A percentile compares a stretch with the other conserved stretches of the same genome.
Conservation (phyloP, 2,888 invertebrate genomes). For the Hyposoter didymator region DNA sequence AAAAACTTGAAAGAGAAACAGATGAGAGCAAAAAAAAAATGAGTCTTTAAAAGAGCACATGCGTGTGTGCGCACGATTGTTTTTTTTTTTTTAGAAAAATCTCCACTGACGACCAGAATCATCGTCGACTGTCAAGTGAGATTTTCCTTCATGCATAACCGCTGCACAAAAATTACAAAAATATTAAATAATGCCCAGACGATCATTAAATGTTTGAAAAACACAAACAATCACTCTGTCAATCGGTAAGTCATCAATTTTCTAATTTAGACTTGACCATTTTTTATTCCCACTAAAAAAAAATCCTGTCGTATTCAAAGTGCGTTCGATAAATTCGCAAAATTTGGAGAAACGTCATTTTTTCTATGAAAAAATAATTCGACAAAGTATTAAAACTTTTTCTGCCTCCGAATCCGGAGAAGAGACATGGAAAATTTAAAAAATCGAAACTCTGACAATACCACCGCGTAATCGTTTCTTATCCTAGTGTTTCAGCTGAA, state of each 20-base stretch:
- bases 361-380: too few species aligned
- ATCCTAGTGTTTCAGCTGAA: slow-evolving; percentile 77
- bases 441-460: neutral
- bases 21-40: slow-evolving; percentile 24
- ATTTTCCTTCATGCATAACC: slow-evolving; percentile 6
- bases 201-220: slow-evolving; percentile 16
- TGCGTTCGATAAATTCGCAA: too few species aligned
- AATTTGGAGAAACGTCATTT: too few species aligned
- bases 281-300: too few species aligned
- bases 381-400: too few species aligned
- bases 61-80: neutral
- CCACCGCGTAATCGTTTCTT: slow-evolving; percentile 63
- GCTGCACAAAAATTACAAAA: neutral
- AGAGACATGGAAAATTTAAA: neutral
- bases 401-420: neutral
- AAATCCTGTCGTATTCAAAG: too few species aligned
- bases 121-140: slow-evolving; percentile 29
- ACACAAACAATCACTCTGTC: neutral
- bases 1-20: slow-evolving; percentile 61
- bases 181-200: slow-evolving; percentile 1
- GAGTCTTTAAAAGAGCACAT: slow-evolving; percentile 21
- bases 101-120: slow-evolving; percentile 15
- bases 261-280: neutral
- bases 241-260: neutral
- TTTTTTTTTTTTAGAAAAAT: slow-evolving; percentile 26